Evolutionary conservation across 1,140 invertebrate species (phyloP).

Genomic region (silkworm (Bombyx mori)): DNA sequence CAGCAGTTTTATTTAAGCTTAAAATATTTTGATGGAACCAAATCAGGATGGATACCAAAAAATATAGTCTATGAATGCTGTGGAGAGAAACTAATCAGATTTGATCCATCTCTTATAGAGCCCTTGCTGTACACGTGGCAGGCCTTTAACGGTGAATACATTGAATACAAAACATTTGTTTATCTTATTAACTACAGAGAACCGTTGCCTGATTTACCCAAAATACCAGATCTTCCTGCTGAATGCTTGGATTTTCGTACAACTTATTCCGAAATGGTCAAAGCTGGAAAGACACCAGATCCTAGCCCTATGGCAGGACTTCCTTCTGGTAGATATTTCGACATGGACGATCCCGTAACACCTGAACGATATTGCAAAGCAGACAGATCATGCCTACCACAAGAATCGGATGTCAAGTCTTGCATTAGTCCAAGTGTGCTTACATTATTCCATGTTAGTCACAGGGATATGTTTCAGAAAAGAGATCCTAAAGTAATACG

Average conservation of each 20-base stretch:
- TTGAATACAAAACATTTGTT: constrained; percentile 55
- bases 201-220: constrained; percentile 43
- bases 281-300: constrained; percentile 30
- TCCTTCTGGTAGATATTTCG: constrained; percentile 55
- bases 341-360: constrained; percentile 46
- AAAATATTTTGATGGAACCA: constrained; percentile 56
- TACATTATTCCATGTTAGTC: constrained; percentile 45
- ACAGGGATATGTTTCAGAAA: constrained; percentile 56
- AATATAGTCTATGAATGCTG: constrained; percentile 41
- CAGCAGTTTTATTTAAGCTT: constrained; percentile 50
- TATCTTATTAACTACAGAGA: constrained; percentile 48
- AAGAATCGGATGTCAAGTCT: constrained; percentile 52
- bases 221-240: constrained; percentile 37
- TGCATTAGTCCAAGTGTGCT: constrained; percentile 47
- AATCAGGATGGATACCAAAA: constrained; percentile 46
- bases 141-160: constrained; percentile 41
- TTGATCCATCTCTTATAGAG: constrained; percentile 47
- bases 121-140: constrained; percentile 45
- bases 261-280: constrained; percentile 59
- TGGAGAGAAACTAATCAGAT: constrained; percentile 42
- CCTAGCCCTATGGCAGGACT: constrained; percentile 36
- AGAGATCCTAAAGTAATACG: constrained; percentile 33
- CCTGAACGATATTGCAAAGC: constrained; percentile 43
- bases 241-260: constrained; percentile 49
- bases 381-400: constrained; percentile 36